Evolutionary conservation across 2,888 invertebrate genomes (phyloP), one percentile per base, ranked within the genome.

Genomic region (Drosophila buzzatii): DNA sequence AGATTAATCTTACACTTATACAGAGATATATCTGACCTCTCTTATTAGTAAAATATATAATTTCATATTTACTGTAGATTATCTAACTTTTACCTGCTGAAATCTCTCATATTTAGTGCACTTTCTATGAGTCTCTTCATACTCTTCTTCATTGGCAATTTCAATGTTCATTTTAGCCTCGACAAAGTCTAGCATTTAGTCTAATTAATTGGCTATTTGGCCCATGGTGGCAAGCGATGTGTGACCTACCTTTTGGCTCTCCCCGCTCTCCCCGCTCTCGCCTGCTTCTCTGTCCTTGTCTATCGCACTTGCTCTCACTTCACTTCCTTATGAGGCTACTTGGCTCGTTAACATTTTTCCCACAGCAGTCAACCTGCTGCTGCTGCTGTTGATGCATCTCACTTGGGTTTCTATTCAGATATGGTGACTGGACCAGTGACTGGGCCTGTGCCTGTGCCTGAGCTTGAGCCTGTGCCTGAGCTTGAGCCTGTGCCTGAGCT

Each of bases 321-420:
- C 63, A 53, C 55, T 60, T 49, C 33, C 76, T 67, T 64, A 51
- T 58, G 67, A 53, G 73, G 67, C 75, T 62, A 75, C 75, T 71
- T 71, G 88, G 80, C 88, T 87, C 85, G 88, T 85, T 82, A 80
- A 76, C 85, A 87, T 85, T 87, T 84, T 80, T 85, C 78, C 82
- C 84, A 86, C 78, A 45, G 70, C 53, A 51, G 42, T 47, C 58
- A 69, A 69, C 39, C 69, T 52, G 55, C 27, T 47, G 27, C 27
- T 31, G 20, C 55, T n/a, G n/a, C n/a, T n/a, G n/a, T n/a, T n/a
- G n/a, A n/a, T 47, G 47, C 27, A 39, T 33, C 55, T 56, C 31
- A 18, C 42, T 56, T 62, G 69, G 56, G 37, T 20, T 52, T 39
- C 37, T 56, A 37, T 56, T 39, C 58, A 58, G 45, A 44, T 57